Conservation (phyloP, 2,797 vertebrate genomes). For the Spondyliosoma cantharus region DNA sequence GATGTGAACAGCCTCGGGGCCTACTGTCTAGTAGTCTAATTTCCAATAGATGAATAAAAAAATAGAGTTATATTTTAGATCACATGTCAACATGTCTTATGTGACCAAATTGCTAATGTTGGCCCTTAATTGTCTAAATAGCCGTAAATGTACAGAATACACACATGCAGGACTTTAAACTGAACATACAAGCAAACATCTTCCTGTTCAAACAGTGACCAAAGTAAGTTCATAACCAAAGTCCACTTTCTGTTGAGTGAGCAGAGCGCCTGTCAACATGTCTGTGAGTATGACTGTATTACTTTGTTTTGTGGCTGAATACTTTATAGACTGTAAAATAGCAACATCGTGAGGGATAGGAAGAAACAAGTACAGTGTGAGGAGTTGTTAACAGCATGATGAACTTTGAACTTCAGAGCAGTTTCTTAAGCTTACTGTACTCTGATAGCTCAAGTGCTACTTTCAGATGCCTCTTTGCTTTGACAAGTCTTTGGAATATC, state of each 20-base stretch:
- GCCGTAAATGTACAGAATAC: not conserved
- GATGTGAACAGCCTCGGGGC: no score
- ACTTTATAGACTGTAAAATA: not conserved
- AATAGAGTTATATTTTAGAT: not conserved
- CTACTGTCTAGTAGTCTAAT: not conserved
- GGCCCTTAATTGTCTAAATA: not conserved
- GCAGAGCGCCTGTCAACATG: constrained; percentile 28
- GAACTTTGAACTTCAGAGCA: constrained; percentile 1
- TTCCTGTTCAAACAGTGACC: constrained; percentile 57
- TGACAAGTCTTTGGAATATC: not conserved
- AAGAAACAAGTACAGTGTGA: not conserved
- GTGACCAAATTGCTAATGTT: no score
- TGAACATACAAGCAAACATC: constrained; percentile 27
- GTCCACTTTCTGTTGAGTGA: constrained; percentile 45
- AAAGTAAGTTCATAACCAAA: constrained; percentile 46
- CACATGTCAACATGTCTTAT: not conserved
- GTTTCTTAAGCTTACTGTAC: not conserved
- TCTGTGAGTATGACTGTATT: constrained; percentile 59
- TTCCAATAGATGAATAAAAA: no score
- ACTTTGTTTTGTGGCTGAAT: constrained; percentile 12
- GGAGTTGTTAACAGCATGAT: not conserved
- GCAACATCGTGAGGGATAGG: not conserved
- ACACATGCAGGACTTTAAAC: constrained; percentile 56
- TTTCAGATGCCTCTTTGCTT: not conserved
- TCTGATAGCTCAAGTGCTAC: not conserved